phyloP scores from a whole-genome alignment of 2,888 invertebrate species.

The Hydriomena furcata region DNA sequence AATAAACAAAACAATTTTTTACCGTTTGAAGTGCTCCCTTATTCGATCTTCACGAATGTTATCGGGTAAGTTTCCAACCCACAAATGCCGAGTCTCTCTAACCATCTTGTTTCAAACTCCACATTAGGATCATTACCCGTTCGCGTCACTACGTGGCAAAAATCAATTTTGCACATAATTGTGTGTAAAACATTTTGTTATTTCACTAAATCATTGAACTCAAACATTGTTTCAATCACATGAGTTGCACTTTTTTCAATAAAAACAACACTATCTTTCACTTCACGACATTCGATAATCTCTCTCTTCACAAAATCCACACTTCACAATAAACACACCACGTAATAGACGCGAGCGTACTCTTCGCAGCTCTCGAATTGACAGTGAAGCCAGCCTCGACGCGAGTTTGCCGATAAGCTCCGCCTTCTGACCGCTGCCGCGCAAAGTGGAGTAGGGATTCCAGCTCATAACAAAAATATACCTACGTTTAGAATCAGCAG shows the following conservation, averaged over 20 bases:
- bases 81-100: constrained; percentile 99
- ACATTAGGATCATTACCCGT: constrained; percentile 92
- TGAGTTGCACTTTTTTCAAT: constrained; percentile 64
- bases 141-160: constrained; percentile 85
- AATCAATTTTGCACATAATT: constrained; percentile 81
- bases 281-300: constrained; percentile 80
- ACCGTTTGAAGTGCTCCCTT: constrained; percentile 99
- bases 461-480: constrained; percentile 37
- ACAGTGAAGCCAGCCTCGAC: constrained; percentile 80
- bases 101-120: constrained; percentile 99
- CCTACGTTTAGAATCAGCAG: not conserved
- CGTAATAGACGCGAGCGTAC: constrained; percentile 81
- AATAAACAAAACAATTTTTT: constrained; percentile 52
- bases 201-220: constrained; percentile 69
- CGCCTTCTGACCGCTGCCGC: constrained; percentile 84
- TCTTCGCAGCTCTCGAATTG: constrained; percentile 82
- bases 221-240: constrained; percentile 69
- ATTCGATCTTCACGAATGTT: constrained; percentile 98
- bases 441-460: constrained; percentile 79
- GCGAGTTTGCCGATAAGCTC: constrained; percentile 84
- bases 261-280: constrained; percentile 77
- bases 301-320: constrained; percentile 79
- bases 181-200: constrained; percentile 80
- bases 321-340: constrained; percentile 81
- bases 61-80: constrained; percentile 99